Base-by-base conservation (phyloP, 2,113 vertebrate species). In the Sinocyclocheilus rhinocerous region DNA sequence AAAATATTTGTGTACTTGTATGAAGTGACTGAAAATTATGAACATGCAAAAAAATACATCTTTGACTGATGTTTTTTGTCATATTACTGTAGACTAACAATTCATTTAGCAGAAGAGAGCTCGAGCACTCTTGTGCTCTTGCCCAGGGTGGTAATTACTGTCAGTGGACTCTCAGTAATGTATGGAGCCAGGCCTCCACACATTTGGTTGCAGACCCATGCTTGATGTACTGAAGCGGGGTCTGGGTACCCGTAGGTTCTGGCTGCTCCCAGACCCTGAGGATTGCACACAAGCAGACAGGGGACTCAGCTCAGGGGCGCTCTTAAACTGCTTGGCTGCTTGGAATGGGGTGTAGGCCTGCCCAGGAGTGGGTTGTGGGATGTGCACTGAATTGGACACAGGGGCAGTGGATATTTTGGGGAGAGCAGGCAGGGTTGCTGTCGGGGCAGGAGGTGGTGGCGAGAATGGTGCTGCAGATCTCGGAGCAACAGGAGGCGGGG, bases 191-290 rank as follows among this genome's bases (percentile, higher is more conserved):
- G 98, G 98, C 87, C 95, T 96, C 98, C 98, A 99, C 77, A 98
- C 95, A 0, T 96, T 94, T 84, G 97, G 95, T 91, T 98, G 97
- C 89, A 97, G 95, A 76, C 98, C 97, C 0, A 97, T 94, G 91
- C 93, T 97, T 9, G 95, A 96, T 78, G 96, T 96, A 84, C 97
- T 98, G 92, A 99, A 99, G 86, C 95, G 94, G 13, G 98, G 97
- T 67, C 96, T 95, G 59, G 98, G 97, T 42, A 96, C 97, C 83
- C 95, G 95, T 86, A 95, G 91, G 26, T 91, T 92, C 69, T 81
- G 94, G 90, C 11, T 93, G 80, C 81, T 88, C 75, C 84, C 88
- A 89, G 81, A 90, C 42, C 50, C 83, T 29, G 76, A 89, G 18
- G 79, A 89, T 39, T 2, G 42, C 84, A 81, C 55, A 1, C 8